These are phyloP conservation scores for Suillia variegata DNA, from an alignment of 2,888 invertebrate species.

Conservation along the genomic window DNA sequence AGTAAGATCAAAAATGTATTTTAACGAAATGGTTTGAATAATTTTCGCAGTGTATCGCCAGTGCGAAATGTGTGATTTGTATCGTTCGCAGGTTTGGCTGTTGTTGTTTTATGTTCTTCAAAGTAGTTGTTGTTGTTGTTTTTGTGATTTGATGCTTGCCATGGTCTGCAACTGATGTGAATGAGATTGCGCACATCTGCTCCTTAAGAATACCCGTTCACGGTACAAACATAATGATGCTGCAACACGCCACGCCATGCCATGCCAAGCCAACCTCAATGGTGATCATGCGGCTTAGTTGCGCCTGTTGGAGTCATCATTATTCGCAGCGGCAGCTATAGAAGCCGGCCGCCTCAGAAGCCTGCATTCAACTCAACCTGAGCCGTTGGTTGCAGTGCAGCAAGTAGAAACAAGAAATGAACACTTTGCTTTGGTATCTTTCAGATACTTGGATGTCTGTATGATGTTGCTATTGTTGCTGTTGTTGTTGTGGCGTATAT, in stretches of 20 bases:
- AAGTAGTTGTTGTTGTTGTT: conserved; percentile 11
- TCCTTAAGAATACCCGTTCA: conserved; percentile 9
- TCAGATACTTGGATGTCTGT: no score
- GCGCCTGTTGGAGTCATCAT: no score
- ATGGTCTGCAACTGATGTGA: conserved; percentile 8
- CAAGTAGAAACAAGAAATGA: neutral
- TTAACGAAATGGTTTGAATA: no score
- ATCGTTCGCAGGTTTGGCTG: conserved; percentile 40
- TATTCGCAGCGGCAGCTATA: neutral
- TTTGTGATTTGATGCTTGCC: conserved; percentile 14
- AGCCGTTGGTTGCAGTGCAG: neutral
- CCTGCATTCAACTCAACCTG: no score
- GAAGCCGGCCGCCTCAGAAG: no score
- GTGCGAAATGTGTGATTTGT: conserved; percentile 43
- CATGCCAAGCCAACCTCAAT: conserved; percentile 16
- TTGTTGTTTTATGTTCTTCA: conserved; percentile 17
- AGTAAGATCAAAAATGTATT: no score
- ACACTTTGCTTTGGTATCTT: no score
- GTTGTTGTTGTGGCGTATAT: neutral
- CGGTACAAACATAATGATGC: conserved; percentile 22
- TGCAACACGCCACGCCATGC: conserved; percentile 21
- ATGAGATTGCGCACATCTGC: conserved; percentile 24
- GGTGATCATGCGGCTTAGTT: neutral
- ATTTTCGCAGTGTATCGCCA: conserved; percentile 4
- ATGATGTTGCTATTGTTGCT: no score